Evolutionary conservation across 1,140 invertebrate species (phyloP), one percentile per base, ranked within the genome.

Genomic region (Psix sp.): DNA sequence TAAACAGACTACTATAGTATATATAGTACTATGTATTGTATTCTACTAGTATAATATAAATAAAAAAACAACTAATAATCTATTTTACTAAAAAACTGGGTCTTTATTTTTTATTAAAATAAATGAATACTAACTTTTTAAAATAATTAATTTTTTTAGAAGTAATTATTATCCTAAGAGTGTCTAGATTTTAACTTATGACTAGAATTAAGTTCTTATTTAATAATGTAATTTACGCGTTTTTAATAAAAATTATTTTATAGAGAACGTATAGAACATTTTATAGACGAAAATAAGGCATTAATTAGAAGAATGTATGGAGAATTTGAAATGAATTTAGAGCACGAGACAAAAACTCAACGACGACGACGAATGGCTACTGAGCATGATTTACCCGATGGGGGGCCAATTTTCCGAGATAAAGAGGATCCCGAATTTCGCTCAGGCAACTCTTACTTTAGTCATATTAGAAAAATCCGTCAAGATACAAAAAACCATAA

Each of bases 211-310:
- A n/a, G n/a, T n/a, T n/a, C n/a, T n/a, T n/a, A n/a, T n/a, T n/a
- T n/a, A n/a, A n/a, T n/a, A n/a, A n/a, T n/a, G n/a, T n/a, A n/a
- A n/a, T n/a, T n/a, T n/a, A n/a, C n/a, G n/a, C n/a, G n/a, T n/a
- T n/a, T n/a, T n/a, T 3, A 26, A 51, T 18, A 18, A 5, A 46
- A 49, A 6, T 33, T 36, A 17, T 17, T 35, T 16, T 91, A 31
- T 88, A 97, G 95, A 84, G 94, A 96, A 35, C 91, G 93, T 77
- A 97, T 97, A 83, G 94, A 96, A 80, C 89, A 89, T 62, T 97
- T 96, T 83, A 97, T 97, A 78, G 95, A 97, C 76, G 95, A 97
- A 78, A 97, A 97, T 84, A 96, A 96, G 86, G 95, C 95, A 6
- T 79, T 97, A 66, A 96, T 96, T 90, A 93, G 94, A 78, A 88